Evolutionary conservation across 1,140 invertebrate species (phyloP).

Genomic region (Lucilia sericata): DNA sequence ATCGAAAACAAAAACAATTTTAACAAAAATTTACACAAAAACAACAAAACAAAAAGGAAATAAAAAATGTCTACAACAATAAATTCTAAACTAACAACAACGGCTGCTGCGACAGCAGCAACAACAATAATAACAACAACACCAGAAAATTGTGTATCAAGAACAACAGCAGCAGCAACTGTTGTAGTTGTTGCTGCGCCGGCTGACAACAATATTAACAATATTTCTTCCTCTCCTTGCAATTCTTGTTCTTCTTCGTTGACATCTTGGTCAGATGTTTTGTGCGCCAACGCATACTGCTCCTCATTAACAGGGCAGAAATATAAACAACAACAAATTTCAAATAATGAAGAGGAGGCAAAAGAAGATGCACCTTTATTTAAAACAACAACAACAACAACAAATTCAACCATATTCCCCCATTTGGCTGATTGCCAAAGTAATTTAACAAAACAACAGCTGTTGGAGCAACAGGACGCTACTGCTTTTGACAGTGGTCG

Average conservation of each 20-base stretch:
- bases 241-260: background rate
- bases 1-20: background rate
- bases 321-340: background rate
- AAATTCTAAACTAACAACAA: constrained; percentile 30
- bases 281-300: constrained; percentile 30
- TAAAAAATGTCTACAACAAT: constrained; percentile 54
- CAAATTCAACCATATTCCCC: background rate
- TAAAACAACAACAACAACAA: background rate
- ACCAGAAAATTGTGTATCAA: background rate
- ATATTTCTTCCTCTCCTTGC: background rate
- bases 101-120: constrained; percentile 46
- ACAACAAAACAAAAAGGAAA: constrained; percentile 31
- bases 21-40: background rate
- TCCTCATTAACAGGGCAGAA: background rate
- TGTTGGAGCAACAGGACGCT: constrained; percentile 6
- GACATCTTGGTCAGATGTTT: constrained; percentile 33
- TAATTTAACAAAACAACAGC: constrained; percentile 34
- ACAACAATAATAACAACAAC: constrained; percentile 45
- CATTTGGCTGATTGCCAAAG: constrained; percentile 28
- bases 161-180: background rate
- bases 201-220: constrained; percentile 25
- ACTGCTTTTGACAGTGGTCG: constrained; percentile 54
- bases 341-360: background rate
- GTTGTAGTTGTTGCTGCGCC: background rate
- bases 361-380: constrained; percentile 16